Evolutionary conservation across 2,888 invertebrate species (phyloP).

Genomic region (Ophion obscuratus): DNA sequence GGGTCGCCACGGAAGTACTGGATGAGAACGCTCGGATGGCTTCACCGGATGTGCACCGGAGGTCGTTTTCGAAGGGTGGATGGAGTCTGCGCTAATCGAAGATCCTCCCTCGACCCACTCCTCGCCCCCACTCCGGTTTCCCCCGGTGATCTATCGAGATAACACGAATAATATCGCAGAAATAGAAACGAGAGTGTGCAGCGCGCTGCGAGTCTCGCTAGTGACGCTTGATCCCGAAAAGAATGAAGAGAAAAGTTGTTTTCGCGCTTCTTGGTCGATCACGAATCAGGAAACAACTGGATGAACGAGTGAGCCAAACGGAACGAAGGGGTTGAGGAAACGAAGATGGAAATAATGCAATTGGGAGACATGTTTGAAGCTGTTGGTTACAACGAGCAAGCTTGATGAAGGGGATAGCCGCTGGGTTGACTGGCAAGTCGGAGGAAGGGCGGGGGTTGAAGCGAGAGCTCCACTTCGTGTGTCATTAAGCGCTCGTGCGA

Average conservation of each 20-base stretch:
- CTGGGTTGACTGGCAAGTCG: not conserved
- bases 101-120: not conserved
- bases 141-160: slow-evolving; percentile 49
- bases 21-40: slow-evolving; percentile 62
- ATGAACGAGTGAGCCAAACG: not conserved
- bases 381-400: slow-evolving; percentile 5
- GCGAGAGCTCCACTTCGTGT: slow-evolving; percentile 8
- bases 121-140: slow-evolving; percentile 40
- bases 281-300: not conserved
- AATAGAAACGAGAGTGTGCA: not conserved
- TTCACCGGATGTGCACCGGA: slow-evolving; percentile 64
- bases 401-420: slow-evolving; percentile 16
- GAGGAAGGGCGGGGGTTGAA: not conserved
- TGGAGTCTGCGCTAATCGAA: slow-evolving; percentile 58
- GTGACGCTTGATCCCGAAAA: not conserved
- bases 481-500: slow-evolving; percentile 36
- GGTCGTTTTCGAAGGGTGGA: slow-evolving; percentile 48
- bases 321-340: not conserved
- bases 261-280: not conserved
- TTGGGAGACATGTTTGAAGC: slow-evolving; percentile 6
- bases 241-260: not conserved
- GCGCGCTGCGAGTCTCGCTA: not conserved
- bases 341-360: slow-evolving; percentile 1
- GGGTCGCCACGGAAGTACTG: slow-evolving; percentile 50
- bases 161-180: slow-evolving; percentile 35